Evolutionary conservation across 2,888 invertebrate species (phyloP).

Genomic region (Campopleginae sp.): DNA sequence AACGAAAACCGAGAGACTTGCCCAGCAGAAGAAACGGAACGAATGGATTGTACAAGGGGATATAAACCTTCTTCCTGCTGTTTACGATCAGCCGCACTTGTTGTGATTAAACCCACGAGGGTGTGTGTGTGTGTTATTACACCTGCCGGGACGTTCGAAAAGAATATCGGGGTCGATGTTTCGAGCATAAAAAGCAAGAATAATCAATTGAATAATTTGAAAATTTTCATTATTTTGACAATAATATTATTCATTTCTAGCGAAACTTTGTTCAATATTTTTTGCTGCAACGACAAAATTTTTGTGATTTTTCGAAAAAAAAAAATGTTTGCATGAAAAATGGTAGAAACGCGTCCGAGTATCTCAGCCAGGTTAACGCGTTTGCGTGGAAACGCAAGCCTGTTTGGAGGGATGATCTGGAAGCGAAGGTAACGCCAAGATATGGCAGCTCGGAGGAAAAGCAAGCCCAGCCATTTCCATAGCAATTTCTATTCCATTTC

Average conservation of each 20-base stretch:
- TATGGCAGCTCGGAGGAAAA: constrained; percentile 41
- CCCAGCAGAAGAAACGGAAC: neutral
- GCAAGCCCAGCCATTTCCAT: constrained; percentile 77
- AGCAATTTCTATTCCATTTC: constrained; percentile 83
- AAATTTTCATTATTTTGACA: no score
- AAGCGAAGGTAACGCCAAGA: constrained; percentile 34
- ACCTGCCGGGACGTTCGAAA: neutral
- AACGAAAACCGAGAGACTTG: constrained; percentile 21
- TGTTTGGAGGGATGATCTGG: constrained; percentile 42
- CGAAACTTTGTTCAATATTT: no score
- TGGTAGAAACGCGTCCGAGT: constrained; percentile 11
- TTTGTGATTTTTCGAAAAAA: no score
- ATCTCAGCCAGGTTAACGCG: constrained; percentile 26
- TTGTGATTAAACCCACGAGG: constrained; percentile 32
- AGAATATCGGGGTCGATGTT: neutral
- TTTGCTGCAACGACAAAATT: no score
- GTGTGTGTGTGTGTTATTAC: no score
- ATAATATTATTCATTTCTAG: no score
- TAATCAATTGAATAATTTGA: no score
- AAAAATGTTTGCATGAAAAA: no score
- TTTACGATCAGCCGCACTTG: constrained; percentile 1
- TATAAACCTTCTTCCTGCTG: constrained; percentile 14
- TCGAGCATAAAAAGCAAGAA: neutral
- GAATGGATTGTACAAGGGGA: neutral
- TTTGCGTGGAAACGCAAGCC: neutral